Conservation (phyloP, 2,888 invertebrate genomes). For the Spialia ferax region DNA sequence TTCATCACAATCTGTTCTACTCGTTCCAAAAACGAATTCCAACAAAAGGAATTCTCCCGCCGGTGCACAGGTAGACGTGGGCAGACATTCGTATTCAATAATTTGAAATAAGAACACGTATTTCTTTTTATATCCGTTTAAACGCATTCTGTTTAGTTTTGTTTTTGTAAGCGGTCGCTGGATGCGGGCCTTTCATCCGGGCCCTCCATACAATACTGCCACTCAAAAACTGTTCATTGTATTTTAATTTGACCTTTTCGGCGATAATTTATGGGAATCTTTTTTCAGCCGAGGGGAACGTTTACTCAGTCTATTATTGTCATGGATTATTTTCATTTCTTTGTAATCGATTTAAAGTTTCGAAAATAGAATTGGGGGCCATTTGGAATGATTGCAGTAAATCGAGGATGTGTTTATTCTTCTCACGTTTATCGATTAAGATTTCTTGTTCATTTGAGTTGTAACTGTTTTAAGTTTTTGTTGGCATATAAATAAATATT, state of each 20-base stretch:
- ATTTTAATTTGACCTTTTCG: slow-evolving; percentile 87
- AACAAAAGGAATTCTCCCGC: slow-evolving; percentile 64
- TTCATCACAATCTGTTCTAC: slow-evolving; percentile 67
- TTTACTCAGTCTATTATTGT: slow-evolving; percentile 83
- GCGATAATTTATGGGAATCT: slow-evolving; percentile 85
- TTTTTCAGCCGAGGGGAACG: slow-evolving; percentile 69
- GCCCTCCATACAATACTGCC: slow-evolving; percentile 83
- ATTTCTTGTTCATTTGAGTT: background rate
- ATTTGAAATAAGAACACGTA: slow-evolving; percentile 84
- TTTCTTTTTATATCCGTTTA: slow-evolving; percentile 86
- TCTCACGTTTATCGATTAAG: slow-evolving; percentile 7
- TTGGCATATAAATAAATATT: too few species aligned
- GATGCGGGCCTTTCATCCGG: slow-evolving; percentile 83
- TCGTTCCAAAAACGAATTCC: slow-evolving; percentile 67
- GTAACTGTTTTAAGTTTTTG: too few species aligned
- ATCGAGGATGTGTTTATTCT: slow-evolving; percentile 26
- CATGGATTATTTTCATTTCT: slow-evolving; percentile 74
- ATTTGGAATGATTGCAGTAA: slow-evolving; percentile 43
- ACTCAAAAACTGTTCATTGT: slow-evolving; percentile 87
- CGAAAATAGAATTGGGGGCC: slow-evolving; percentile 55
- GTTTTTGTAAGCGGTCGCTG: slow-evolving; percentile 79
- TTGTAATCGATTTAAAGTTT: slow-evolving; percentile 71
- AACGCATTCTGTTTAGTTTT: slow-evolving; percentile 85
- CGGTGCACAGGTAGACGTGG: slow-evolving; percentile 75
- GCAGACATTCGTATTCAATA: slow-evolving; percentile 84